These are phyloP conservation scores for Drosophila asahinai DNA, from an alignment of 1,140 invertebrate species.

Conservation along the genomic window DNA sequence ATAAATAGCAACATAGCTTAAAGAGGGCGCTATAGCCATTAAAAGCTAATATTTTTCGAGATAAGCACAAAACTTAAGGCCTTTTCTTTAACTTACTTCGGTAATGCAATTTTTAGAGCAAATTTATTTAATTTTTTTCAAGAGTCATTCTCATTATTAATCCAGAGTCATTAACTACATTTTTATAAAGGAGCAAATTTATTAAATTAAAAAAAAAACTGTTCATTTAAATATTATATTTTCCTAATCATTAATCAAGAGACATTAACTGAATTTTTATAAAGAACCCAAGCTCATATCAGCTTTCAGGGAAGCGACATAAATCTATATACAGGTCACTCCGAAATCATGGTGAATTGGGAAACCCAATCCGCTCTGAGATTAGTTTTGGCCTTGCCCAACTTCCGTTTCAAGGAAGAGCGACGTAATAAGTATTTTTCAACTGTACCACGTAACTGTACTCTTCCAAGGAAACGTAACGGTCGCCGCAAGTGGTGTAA, in stretches of 20 bases:
- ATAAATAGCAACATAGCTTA: too few species aligned
- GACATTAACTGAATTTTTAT: not conserved
- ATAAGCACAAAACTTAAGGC: too few species aligned
- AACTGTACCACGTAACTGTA: constrained; percentile 31
- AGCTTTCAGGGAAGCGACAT: not conserved
- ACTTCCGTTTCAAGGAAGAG: constrained; percentile 4
- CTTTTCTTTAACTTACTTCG: too few species aligned
- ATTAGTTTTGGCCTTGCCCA: constrained; percentile 18
- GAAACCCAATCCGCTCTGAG: not conserved
- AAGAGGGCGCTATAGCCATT: too few species aligned
- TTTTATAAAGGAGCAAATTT: not conserved
- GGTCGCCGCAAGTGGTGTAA: constrained; percentile 21
- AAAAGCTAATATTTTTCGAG: too few species aligned
- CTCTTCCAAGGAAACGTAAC: constrained; percentile 13
- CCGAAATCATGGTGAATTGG: not conserved
- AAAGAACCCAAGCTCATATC: not conserved
- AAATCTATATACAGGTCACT: constrained; percentile 10
- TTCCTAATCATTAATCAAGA: too few species aligned
- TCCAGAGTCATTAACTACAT: too few species aligned
- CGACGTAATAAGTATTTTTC: constrained; percentile 9
- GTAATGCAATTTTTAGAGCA: too few species aligned
- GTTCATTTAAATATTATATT: not conserved
- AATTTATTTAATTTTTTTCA: too few species aligned
- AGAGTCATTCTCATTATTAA: too few species aligned
- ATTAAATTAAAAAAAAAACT: not conserved